Base-by-base conservation (phyloP, 2,797 vertebrate species). In the Hybognathus amarus region DNA sequence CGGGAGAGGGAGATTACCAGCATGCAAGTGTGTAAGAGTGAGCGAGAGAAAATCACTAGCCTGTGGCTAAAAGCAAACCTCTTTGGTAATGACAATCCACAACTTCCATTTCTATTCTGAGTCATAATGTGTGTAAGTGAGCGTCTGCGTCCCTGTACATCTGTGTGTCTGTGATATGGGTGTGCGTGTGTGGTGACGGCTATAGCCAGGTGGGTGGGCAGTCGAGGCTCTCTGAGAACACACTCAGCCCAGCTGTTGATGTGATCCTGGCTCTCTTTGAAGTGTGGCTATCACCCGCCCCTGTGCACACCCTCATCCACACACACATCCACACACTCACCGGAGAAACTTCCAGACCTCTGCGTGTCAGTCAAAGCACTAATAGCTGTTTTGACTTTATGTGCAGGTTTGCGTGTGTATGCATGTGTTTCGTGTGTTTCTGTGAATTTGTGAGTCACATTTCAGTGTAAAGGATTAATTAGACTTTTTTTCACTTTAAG, bases 171-270 rank as follows among this genome's bases (percentile, higher is more conserved):
- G 36, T 71, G 66, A 30, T 67, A 54, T 79, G 54, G 67, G 36
- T 78, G 59, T 77, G 50, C 66, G 69, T 85, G 80, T 84, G 71
- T 59, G 81, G 70, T 82, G 80, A 61, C 59, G 81, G 36, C 59
- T 71, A 50, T 79, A 83, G 54, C 85, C 79, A 85, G 80, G 87
- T 89, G 84, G 87, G 88, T 85, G 88, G 88, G 79, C 87, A 85
- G 79, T 78, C 30, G 42, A 69, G 61, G 79, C 84, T 88, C 83
- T 87, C 86, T 85, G 50, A 87, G 83, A 85, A 77, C 69, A 79
- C 50, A 85, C 66, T 83, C 87, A 80, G 40, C 67, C 70, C 88
- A 87, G 88, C 85, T 89, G 88, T 78, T 83, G 83, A 85, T 84
- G 77, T 76, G 77, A 85, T 88, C 77, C 82, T 83, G 40, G n/a